Evolutionary conservation across 2,888 invertebrate genomes (phyloP), one percentile per base, ranked within the genome.

Genomic region (Nephrotoma appendiculata): DNA sequence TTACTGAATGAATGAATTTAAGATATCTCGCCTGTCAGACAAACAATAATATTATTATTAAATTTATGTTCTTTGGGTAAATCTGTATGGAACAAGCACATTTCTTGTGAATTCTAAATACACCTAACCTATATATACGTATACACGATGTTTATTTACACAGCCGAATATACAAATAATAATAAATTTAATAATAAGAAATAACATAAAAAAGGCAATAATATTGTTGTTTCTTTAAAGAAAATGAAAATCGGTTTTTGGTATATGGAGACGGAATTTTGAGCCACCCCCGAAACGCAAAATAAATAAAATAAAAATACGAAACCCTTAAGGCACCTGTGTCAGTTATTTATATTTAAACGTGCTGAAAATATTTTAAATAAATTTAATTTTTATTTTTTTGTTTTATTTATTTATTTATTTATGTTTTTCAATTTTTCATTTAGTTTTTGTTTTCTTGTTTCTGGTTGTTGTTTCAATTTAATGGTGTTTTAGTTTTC

Each of bases 261-360:
- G 44, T 44, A 31, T 44, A 31, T 71, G 71, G 71, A 71, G 71
- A 71, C 71, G 71, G 31, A 71, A 71, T 31, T 31, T 71, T 71
- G 12, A 6, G 44, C 71, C 31, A 31, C 71, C 71, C 19, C 71
- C n/a, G 31, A 71, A 71, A 71, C 71, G 31, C 71, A 31, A 31
- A 71, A 71, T 31, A 71, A 71, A 71, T 71, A 84, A 84, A 83
- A 84, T 42, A 84, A 84, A 48, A 84, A 84, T 84, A 84, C 31
- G 71, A 84, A 84, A 41, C 84, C 84, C 84, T 84, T 41, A n/a
- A 84, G 84, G 84, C 84, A 84, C 84, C 84, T 84, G 84, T 84
- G 84, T 84, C 84, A 84, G 41, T 42, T 84, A 71, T 71, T 71
- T 71, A 71, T 71, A 71, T 71, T 71, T 71, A 31, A 71, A 71